Evolutionary conservation across 1,140 invertebrate species (phyloP).

Genomic region (Bombus confusus): DNA sequence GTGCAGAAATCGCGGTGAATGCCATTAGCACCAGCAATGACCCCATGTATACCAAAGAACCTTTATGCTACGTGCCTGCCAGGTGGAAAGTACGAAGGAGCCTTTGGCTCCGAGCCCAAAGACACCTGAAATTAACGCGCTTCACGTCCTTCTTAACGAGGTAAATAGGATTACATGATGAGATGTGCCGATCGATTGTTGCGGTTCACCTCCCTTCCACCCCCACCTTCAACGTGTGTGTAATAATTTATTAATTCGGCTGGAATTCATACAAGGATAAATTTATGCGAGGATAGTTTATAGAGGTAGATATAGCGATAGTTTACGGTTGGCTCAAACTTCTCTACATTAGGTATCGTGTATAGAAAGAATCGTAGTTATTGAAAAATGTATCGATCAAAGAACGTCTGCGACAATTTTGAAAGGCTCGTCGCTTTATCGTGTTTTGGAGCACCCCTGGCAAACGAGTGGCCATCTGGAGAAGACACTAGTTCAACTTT

Average conservation of each 20-base stretch:
- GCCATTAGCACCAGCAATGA: conserved; percentile 43
- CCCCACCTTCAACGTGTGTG: neutral
- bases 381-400: conserved; percentile 8
- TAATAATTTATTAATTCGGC: conserved; percentile 36
- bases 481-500: conserved; percentile 71
- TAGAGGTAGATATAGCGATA: too few relatives aligned
- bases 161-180: conserved; percentile 65
- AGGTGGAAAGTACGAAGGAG: conserved; percentile 45
- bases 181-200: conserved; percentile 57
- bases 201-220: neutral
- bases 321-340: neutral
- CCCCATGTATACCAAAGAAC: conserved; percentile 52
- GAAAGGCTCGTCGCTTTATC: conserved; percentile 45
- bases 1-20: conserved; percentile 63
- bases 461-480: conserved; percentile 63
- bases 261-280: neutral
- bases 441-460: conserved; percentile 61
- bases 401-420: conserved; percentile 44
- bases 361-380: neutral
- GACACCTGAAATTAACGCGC: conserved; percentile 61
- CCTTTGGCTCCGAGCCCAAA: conserved; percentile 29
- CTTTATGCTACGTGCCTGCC: conserved; percentile 53
- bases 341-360: neutral
- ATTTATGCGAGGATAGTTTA: neutral
- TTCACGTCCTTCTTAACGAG: conserved; percentile 58